Evolutionary conservation across 2,888 invertebrate species (phyloP).

Genomic region (Melinaea menophilus): DNA sequence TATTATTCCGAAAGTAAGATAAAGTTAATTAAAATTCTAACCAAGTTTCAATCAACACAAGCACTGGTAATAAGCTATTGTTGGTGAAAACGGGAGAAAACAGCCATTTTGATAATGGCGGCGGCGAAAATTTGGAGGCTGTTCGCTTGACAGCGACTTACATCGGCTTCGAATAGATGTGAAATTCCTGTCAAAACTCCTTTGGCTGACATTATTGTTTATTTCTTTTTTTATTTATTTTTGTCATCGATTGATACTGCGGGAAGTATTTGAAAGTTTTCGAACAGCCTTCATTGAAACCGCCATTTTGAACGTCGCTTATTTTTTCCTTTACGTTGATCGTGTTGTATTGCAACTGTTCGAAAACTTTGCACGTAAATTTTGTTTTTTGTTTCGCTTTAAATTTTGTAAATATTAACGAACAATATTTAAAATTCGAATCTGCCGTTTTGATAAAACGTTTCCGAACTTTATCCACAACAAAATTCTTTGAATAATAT

Average conservation of each 20-base stretch:
- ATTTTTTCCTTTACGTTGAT: conserved; percentile 49
- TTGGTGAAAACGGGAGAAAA: conserved; percentile 45
- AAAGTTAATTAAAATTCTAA: conserved; percentile 8
- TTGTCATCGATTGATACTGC: conserved; percentile 56
- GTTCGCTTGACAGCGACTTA: conserved; percentile 73
- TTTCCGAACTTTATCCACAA: background rate
- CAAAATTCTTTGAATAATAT: too few species aligned
- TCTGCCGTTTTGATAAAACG: background rate
- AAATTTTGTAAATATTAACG: background rate
- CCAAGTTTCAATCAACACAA: conserved; percentile 27
- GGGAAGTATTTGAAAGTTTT: conserved; percentile 76
- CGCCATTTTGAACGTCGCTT: conserved; percentile 69
- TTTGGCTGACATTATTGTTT: conserved; percentile 58
- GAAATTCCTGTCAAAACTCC: conserved; percentile 43
- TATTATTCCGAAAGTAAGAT: background rate
- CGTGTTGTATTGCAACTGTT: conserved; percentile 74
- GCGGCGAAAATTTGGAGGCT: conserved; percentile 79
- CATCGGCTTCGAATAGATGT: conserved; percentile 60
- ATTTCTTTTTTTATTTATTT: conserved; percentile 58
- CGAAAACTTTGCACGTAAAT: conserved; percentile 77
- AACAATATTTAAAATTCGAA: background rate
- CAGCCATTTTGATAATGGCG: conserved; percentile 66
- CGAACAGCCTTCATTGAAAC: conserved; percentile 81
- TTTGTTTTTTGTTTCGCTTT: background rate
- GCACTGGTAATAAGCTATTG: conserved; percentile 23